phyloP scores from a whole-genome alignment of 2,888 invertebrate species.

The Monochamus alternatus region DNA sequence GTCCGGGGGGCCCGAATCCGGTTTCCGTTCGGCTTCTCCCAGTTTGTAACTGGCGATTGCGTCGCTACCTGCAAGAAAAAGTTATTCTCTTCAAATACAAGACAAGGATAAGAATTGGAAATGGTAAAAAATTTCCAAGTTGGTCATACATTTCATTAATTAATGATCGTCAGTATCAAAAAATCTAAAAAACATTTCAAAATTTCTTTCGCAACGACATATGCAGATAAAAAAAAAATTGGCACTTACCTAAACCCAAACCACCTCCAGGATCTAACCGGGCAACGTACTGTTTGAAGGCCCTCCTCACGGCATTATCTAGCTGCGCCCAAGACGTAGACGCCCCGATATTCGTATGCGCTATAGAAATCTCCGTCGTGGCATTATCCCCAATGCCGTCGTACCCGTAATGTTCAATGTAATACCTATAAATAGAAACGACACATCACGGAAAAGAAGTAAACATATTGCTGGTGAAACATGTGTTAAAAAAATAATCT shows the following conservation, averaged over 20 bases:
- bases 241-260: conserved; percentile 76
- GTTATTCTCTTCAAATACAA: background rate
- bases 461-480: too few species aligned
- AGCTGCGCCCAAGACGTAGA: conserved; percentile 96
- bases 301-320: conserved; percentile 91
- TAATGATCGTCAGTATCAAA: too few species aligned
- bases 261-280: conserved; percentile 94
- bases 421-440: conserved; percentile 59
- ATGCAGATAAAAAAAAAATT: too few species aligned
- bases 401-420: conserved; percentile 68
- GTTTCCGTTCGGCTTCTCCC: conserved; percentile 89
- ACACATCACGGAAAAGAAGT: background rate
- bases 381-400: conserved; percentile 68
- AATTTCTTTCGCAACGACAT: too few species aligned
- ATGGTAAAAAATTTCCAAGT: too few species aligned
- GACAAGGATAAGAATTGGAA: too few species aligned
- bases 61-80: conserved; percentile 73
- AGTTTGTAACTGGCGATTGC: conserved; percentile 95
- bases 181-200: too few species aligned
- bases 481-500: too few species aligned
- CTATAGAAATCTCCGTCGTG: conserved; percentile 83
- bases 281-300: conserved; percentile 95
- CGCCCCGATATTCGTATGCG: conserved; percentile 91
- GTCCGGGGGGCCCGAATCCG: conserved; percentile 89
- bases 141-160: too few species aligned